Evolutionary conservation across 2,888 invertebrate species (phyloP).

Genomic region (Bruchidius siliquastri): DNA sequence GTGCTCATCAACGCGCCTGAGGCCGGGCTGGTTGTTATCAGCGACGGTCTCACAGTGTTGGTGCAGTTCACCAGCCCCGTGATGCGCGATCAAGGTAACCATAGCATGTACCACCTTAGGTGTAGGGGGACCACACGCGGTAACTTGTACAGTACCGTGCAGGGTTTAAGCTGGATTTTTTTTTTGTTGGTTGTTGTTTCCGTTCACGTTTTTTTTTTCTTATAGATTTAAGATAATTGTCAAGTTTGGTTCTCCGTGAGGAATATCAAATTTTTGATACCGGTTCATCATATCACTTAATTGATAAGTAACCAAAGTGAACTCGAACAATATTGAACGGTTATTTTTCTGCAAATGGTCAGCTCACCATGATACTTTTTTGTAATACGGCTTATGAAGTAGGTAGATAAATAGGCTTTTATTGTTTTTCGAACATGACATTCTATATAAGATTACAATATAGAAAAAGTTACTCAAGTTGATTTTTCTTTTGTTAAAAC

Average conservation of each 20-base stretch:
- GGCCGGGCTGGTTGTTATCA: conserved; percentile 79
- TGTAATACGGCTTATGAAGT: no score
- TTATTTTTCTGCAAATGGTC: no score
- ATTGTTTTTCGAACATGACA: no score
- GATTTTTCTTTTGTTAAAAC: no score
- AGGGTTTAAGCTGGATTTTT: conserved; percentile 44
- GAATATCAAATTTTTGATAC: conserved; percentile 1
- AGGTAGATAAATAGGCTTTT: no score
- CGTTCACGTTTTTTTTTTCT: neutral
- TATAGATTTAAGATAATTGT: conserved; percentile 2
- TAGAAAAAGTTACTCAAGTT: no score
- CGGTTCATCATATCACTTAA: neutral
- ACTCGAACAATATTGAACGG: no score
- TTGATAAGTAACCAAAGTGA: no score
- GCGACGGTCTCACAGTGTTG: conserved; percentile 72
- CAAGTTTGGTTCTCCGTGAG: conserved; percentile 3
- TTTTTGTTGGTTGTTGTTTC: conserved; percentile 3
- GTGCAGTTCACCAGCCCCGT: conserved; percentile 91
- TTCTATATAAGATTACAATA: no score
- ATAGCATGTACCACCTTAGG: conserved; percentile 14
- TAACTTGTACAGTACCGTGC: conserved; percentile 42
- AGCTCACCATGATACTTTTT: no score
- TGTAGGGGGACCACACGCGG: conserved; percentile 13
- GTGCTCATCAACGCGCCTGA: conserved; percentile 81
- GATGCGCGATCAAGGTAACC: conserved; percentile 75